Evolutionary conservation across 2,888 invertebrate species (phyloP).

Genomic region (Sialis lutaria): DNA sequence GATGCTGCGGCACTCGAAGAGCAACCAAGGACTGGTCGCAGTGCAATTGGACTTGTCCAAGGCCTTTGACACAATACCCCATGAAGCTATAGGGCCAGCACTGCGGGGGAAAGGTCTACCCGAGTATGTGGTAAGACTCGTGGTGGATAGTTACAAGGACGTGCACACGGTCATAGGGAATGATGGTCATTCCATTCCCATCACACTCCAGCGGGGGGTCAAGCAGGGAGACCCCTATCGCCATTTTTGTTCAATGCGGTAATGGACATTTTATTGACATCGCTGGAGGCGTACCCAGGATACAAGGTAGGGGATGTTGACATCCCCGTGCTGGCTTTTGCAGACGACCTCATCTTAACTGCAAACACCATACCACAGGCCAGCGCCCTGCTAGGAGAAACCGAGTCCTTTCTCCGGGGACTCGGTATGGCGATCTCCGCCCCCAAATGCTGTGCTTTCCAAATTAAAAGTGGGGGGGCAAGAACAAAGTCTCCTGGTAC

Average conservation of each 20-base stretch:
- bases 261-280: not conserved
- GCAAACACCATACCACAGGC: constrained; percentile 13
- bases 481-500: constrained; percentile 8
- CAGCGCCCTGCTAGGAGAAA: not conserved
- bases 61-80: constrained; percentile 17
- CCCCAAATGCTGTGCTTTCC: not conserved
- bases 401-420: not conserved
- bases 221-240: constrained; percentile 18
- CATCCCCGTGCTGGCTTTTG: not conserved
- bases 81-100: constrained; percentile 8
- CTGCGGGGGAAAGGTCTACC: constrained; percentile 12
- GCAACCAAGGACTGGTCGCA: constrained; percentile 15
- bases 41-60: constrained; percentile 20
- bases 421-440: not conserved
- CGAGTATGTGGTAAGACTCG: not conserved
- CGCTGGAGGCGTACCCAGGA: not conserved
- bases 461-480: not conserved
- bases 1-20: not conserved
- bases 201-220: constrained; percentile 12
- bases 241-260: constrained; percentile 15
- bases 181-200: not conserved
- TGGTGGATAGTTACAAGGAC: not conserved
- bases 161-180: not conserved
- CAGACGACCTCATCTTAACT: constrained; percentile 5
- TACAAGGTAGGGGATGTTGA: not conserved